Evolutionary conservation across 2,113 vertebrate genomes (phyloP).

Genomic region (Phylloscopus trochilus): DNA sequence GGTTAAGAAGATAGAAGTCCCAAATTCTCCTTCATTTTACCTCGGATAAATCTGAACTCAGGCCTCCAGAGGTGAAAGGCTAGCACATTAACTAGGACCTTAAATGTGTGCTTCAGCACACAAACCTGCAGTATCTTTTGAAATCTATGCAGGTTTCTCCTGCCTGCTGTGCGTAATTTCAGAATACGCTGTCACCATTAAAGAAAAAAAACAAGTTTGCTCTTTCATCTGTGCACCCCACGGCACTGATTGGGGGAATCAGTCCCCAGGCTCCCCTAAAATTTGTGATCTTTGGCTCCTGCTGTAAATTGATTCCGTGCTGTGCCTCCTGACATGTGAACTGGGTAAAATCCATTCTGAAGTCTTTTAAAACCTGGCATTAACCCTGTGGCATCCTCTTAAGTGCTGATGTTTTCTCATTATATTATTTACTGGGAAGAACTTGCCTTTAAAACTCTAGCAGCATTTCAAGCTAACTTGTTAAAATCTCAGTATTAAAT

Average conservation of each 20-base stretch:
- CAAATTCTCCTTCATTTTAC: slow-evolving; percentile 47
- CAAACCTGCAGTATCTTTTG: slow-evolving; percentile 77
- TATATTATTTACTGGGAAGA: slow-evolving; percentile 49
- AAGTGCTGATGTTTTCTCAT: slow-evolving; percentile 40
- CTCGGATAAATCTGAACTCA: slow-evolving; percentile 54
- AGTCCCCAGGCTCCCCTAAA: slow-evolving; percentile 75
- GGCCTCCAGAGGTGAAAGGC: slow-evolving; percentile 63
- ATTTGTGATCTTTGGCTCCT: slow-evolving; percentile 80
- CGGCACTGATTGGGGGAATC: slow-evolving; percentile 61
- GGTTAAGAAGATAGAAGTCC: slow-evolving; percentile 44
- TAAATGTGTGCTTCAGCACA: slow-evolving; percentile 65
- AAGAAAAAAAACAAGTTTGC: slow-evolving; percentile 66
- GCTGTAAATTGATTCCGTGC: slow-evolving; percentile 76
- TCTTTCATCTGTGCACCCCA: slow-evolving; percentile 71
- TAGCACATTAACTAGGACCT: slow-evolving; percentile 63
- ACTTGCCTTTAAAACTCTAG: slow-evolving; percentile 35
- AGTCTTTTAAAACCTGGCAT: slow-evolving; percentile 65
- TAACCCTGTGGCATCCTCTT: slow-evolving; percentile 65
- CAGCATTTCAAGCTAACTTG: neutral
- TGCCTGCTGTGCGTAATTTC: slow-evolving; percentile 78
- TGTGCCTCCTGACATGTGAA: slow-evolving; percentile 65
- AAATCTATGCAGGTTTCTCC: slow-evolving; percentile 74
- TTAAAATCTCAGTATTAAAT: slow-evolving; percentile 40
- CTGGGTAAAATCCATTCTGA: slow-evolving; percentile 55
- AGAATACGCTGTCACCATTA: slow-evolving; percentile 68